Base-by-base conservation (phyloP, 2,797 vertebrate species). In the Gallinago nigripennis region DNA sequence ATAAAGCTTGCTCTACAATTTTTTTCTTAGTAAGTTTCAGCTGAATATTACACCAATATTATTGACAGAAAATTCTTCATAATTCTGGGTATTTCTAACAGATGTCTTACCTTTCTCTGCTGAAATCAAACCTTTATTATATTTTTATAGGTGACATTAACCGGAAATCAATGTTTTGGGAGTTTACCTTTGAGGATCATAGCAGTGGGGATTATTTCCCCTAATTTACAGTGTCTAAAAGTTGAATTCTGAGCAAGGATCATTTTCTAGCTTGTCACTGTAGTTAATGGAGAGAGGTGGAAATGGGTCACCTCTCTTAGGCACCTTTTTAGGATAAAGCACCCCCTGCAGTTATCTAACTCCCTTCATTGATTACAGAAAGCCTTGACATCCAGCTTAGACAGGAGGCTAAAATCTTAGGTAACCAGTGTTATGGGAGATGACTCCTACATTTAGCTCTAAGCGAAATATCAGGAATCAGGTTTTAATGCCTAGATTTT, bases 401-500 rank as follows among this genome's bases (percentile, higher is more conserved):
- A 88, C 12, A 81, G 23, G 25, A 92, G 53, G 53, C 35, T 77
- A 66, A 79, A 91, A 69, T 83, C 94, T 91, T 93, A 86, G 53
- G 57, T 48, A 80, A 56, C 85, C 35, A 61, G 16, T 37, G 21
- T 53, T 78, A 71, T n/a, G 57, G 70, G 46, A 93, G 35, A 90
- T 60, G 45, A 46, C 21, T 90, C 20, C 20, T 45, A 57, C 41
- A 63, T 86, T 94, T 81, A 75, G 12, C 25, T 92, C 9, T 68
- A 53, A 80, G 45, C 68, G 77, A 86, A 93, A 70, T 92, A 83
- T 50, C 65, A 88, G 18, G 31, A 92, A 88, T 86, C 53, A 39
- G 25, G 27, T 71, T 94, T 90, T 94, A 96, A 94, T 75, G 58
- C 27, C 17, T 53, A 79, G 73, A 82, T 82, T 93, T 94, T 94